Base-by-base conservation (phyloP, 2,888 invertebrate genomes). In the Pollenia labialis region DNA sequence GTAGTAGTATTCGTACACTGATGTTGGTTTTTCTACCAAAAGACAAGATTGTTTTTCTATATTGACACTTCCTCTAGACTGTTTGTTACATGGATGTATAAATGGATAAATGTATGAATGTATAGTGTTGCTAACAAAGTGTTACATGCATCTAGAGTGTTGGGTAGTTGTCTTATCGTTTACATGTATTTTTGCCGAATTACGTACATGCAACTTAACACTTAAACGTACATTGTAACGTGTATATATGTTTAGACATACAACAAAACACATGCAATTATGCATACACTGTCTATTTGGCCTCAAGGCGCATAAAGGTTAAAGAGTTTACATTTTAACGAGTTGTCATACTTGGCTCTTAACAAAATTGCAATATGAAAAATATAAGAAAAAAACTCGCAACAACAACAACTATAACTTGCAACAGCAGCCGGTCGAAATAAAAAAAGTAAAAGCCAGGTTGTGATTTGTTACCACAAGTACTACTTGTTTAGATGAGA, bases 261-360 rank as follows among this genome's bases (percentile, higher is more conserved):
- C 40, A 68, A 48, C 23, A 11, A 14, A 60, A 60, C 40, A 46
- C 46, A 18, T 14, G 72, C 46, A 81, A 81, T 81, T 81, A 80
- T 62, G 44, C 58, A 69, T 32, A 82, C 75, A 79, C 44, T 54
- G 79, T 48, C 46, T 79, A 52, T 66, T 58, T 84, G 72, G 84
- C 84, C 84, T 84, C 23, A 60, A 68, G 81, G 69, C 79, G 44
- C 18, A 72, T 79, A 82, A 76, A 82, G 85, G 81, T 85, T 81
- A 84, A 75, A 85, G 58, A 87, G 85, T 80, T 87, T 79, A 80
- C 64, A 75, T 75, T 85, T 74, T 87, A 87, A 87, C 79, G 79
- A 85, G 82, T 87, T 87, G 85, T 85, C 81, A 79, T 82, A 60
- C 48, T 56, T 68, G 72, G 58, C 66, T 56, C 48, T 23, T 9